phyloP scores from a whole-genome alignment of 2,113 vertebrate genomes.

The Notothenia coriiceps region DNA sequence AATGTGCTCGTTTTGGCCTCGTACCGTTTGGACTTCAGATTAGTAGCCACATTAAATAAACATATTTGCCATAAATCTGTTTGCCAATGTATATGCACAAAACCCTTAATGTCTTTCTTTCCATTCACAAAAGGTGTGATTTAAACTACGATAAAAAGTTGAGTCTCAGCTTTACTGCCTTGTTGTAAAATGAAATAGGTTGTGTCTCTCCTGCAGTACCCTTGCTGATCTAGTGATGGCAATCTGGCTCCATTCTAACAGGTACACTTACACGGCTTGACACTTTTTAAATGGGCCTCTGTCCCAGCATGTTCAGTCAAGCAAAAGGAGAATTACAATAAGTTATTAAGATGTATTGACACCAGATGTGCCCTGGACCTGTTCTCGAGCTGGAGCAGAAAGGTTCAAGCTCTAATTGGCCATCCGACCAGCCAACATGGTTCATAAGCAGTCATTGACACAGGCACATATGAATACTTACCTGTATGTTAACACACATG shows the following conservation, averaged over 20 bases:
- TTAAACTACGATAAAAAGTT: background rate
- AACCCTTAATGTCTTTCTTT: background rate
- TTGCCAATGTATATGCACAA: background rate
- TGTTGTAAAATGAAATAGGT: background rate
- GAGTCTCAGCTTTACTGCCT: background rate
- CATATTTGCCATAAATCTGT: background rate
- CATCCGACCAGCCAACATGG: conserved; percentile 60
- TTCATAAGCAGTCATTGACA: conserved; percentile 47
- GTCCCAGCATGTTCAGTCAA: conserved; percentile 77
- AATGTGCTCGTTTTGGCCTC: background rate
- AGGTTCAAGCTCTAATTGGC: conserved; percentile 61
- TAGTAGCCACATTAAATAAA: background rate
- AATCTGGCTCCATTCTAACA: conserved; percentile 72
- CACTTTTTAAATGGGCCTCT: conserved; percentile 61
- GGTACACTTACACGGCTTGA: background rate
- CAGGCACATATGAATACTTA: conserved; percentile 32
- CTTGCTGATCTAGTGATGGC: conserved; percentile 68
- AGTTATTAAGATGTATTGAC: conserved; percentile 92
- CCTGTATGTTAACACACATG: conserved; percentile 13
- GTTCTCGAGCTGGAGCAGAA: conserved; percentile 48
- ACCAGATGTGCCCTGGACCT: conserved; percentile 87
- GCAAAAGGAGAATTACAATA: conserved; percentile 90
- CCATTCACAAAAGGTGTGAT: background rate
- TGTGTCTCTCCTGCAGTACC: conserved; percentile 65
- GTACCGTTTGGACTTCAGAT: background rate